Conservation (phyloP, 2,888 invertebrate genomes). For the Campoletis raptor region DNA sequence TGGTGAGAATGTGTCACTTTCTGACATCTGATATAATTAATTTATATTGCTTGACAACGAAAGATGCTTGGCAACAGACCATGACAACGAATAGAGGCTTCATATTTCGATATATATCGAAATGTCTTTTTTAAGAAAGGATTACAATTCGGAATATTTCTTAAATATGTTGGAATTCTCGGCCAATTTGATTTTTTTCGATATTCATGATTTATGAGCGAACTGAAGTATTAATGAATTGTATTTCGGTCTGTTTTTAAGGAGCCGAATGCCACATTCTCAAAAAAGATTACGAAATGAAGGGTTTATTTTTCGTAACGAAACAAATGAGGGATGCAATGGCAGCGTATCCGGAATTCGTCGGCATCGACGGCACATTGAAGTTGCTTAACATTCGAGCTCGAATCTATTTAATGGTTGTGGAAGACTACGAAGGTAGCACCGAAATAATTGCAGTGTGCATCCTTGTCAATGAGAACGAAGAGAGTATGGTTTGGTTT, state of each 20-base stretch:
- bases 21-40: too few relatives aligned
- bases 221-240: too few relatives aligned
- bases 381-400: slow-evolving; percentile 13
- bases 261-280: neutral
- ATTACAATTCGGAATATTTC: neutral
- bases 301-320: neutral
- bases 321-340: neutral
- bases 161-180: too few relatives aligned
- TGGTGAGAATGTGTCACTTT: too few relatives aligned
- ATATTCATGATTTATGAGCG: too few relatives aligned
- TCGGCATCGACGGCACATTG: slow-evolving; percentile 2
- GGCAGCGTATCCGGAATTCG: slow-evolving; percentile 1
- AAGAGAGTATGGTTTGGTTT: neutral
- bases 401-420: neutral
- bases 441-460: neutral
- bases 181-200: too few relatives aligned
- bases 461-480: neutral
- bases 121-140: too few relatives aligned
- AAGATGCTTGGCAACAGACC: too few relatives aligned
- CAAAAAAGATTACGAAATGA: neutral
- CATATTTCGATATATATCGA: too few relatives aligned
- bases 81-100: too few relatives aligned
- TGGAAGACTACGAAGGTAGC: slow-evolving; percentile 2
- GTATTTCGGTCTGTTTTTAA: neutral
- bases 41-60: too few relatives aligned